A percentile compares a stretch with the other conserved stretches of the same genome.
Conservation (phyloP, 2,113 vertebrate genomes). For the Pelvicachromis taeniatus region DNA sequence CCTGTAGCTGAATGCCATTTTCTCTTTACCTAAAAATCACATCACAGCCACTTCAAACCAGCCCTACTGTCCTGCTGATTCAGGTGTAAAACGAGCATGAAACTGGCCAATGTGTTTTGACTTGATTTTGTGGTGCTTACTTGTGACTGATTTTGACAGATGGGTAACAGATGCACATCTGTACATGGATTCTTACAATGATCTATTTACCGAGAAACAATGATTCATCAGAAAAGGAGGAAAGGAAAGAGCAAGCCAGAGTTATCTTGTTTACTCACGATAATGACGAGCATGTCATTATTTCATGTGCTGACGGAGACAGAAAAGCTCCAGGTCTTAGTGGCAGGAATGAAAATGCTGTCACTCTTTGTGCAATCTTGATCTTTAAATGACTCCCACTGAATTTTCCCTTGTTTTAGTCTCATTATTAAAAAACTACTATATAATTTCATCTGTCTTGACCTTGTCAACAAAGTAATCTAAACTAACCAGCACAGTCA, state of each 20-base stretch:
- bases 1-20: constrained; percentile 37
- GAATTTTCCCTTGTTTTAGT: background rate
- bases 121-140: background rate
- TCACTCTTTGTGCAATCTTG: background rate
- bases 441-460: background rate
- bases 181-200: background rate
- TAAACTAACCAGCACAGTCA: background rate
- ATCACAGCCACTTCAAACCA: background rate
- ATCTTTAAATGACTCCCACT: background rate
- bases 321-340: background rate
- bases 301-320: background rate
- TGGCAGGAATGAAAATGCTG: background rate
- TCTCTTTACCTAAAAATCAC: constrained; percentile 24
- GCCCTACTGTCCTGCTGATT: background rate
- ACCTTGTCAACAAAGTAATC: background rate
- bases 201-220: background rate
- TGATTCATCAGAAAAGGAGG: background rate
- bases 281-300: background rate
- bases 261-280: background rate
- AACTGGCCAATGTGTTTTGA: background rate
- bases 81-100: background rate
- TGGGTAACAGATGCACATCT: background rate
- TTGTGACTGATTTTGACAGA: background rate
- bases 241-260: background rate
- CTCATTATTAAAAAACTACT: background rate